Base-by-base conservation (phyloP, 2,113 vertebrate species). In the Eidolon helvum region DNA sequence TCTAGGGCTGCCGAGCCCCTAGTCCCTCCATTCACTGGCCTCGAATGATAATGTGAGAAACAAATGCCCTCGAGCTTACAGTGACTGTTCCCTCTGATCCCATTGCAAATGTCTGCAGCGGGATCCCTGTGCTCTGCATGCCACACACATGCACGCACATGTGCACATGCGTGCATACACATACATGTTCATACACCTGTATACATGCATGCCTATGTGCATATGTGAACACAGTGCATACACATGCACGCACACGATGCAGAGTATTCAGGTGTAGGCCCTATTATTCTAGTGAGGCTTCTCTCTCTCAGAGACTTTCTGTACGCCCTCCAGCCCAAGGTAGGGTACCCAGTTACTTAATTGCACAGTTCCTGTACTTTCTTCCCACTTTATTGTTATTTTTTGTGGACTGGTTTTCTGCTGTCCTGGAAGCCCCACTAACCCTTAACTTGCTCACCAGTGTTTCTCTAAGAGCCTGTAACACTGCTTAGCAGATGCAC, bases 141-240 rank as follows among this genome's bases (percentile, higher is more conserved):
- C 30, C 19, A 15, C 55, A 18, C 14, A 10, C 3, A 5, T 21
- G 18, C 35, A 40, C 9, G 0, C 50, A 78, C 1, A 21, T 0
- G 61, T 21, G 63, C 45, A 28, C 0, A 15, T 40, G 43, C 66
- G 22, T 19, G 11, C 10, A 5, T 35, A 21, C 28, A 30, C 4
- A 4, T 9, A 6, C 21, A 48, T 9, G 30, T 19, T 8, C 61
- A 26, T 8, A 43, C 14, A 11, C 30, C 4, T 0, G 12, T 10
- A 77, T 57, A 50, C 0, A 10, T 26, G 48, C 38, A 30, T 33
- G 40, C 43, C 28, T 16, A 9, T 26, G 4, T 33, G 8, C 40
- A 21, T 16, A 11, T 11, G 35, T 3, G 1, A 21, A 16, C 53
- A 78, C 2, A 8, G 19, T 82, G 35, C 74, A 53, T 55, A 8